phyloP scores from a whole-genome alignment of 2,113 vertebrate genomes.

The Alligator mississippiensis region DNA sequence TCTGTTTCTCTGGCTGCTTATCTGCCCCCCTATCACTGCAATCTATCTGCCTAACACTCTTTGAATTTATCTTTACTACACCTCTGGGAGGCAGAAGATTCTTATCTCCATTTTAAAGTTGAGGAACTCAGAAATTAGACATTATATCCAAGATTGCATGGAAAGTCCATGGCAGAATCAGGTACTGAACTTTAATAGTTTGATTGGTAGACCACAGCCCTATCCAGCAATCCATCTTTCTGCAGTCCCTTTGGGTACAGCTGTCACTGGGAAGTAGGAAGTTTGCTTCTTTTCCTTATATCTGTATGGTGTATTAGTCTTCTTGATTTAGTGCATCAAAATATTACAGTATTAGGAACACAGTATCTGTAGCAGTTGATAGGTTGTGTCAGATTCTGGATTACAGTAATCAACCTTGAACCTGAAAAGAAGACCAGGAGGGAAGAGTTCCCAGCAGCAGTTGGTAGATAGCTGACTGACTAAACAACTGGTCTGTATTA shows the following conservation, averaged over 20 bases:
- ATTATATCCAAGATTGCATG: not conserved
- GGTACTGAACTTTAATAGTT: not conserved
- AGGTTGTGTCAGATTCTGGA: not conserved
- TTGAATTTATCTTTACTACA: not conserved
- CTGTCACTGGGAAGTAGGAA: not conserved
- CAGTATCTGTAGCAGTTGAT: not conserved
- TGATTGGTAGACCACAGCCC: not conserved
- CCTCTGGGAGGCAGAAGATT: not conserved
- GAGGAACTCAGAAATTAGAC: not conserved
- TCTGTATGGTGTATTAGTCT: not conserved
- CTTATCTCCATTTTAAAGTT: not conserved
- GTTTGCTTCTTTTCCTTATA: not conserved
- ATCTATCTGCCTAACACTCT: not conserved
- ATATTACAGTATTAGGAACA: not conserved
- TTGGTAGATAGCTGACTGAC: slow-evolving; percentile 40
- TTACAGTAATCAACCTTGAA: slow-evolving; percentile 12
- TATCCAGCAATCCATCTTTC: not conserved
- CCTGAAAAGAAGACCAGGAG: slow-evolving; percentile 30
- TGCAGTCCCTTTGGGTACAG: not conserved
- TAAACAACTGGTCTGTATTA: slow-evolving; percentile 1
- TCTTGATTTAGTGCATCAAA: not conserved
- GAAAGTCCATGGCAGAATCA: not conserved
- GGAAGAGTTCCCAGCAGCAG: slow-evolving; percentile 45
- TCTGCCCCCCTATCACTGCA: not conserved
- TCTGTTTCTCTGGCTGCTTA: not conserved